Evolutionary conservation across 1,140 invertebrate genomes (phyloP).

Genomic region (Heliconius himera): DNA sequence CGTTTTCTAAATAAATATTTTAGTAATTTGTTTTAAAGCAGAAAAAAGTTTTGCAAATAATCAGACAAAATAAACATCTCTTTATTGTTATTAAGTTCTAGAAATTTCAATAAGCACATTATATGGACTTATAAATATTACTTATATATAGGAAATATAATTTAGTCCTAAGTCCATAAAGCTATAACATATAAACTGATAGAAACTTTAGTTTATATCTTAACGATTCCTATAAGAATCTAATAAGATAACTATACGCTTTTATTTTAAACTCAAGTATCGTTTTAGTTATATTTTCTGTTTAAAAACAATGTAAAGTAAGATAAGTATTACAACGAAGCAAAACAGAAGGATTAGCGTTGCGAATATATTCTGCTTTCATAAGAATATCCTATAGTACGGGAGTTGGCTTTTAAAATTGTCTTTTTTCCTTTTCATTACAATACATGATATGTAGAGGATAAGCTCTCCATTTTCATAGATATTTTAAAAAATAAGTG

Average conservation of each 20-base stretch:
- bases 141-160: too few species aligned
- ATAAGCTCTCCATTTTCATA: not conserved
- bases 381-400: slow-evolving; percentile 22
- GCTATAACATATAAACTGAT: too few species aligned
- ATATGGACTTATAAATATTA: too few species aligned
- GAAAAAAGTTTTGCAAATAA: too few species aligned
- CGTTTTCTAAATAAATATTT: too few species aligned
- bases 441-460: not conserved
- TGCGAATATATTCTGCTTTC: slow-evolving; percentile 27
- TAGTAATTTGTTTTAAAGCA: not conserved
- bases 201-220: not conserved
- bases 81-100: too few species aligned
- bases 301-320: slow-evolving; percentile 17
- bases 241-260: not conserved
- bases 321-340: slow-evolving; percentile 19
- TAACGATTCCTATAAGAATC: not conserved
- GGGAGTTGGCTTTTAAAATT: not conserved
- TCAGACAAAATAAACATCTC: too few species aligned
- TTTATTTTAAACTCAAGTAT: not conserved
- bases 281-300: slow-evolving; percentile 2
- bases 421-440: not conserved
- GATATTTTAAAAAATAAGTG: not conserved
- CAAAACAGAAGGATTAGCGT: slow-evolving; percentile 23
- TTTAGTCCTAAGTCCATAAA: too few species aligned
- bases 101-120: too few species aligned